These are phyloP conservation scores for Falco novaeseelandiae DNA, from an alignment of 2,797 vertebrate genomes.

Conservation along the genomic window DNA sequence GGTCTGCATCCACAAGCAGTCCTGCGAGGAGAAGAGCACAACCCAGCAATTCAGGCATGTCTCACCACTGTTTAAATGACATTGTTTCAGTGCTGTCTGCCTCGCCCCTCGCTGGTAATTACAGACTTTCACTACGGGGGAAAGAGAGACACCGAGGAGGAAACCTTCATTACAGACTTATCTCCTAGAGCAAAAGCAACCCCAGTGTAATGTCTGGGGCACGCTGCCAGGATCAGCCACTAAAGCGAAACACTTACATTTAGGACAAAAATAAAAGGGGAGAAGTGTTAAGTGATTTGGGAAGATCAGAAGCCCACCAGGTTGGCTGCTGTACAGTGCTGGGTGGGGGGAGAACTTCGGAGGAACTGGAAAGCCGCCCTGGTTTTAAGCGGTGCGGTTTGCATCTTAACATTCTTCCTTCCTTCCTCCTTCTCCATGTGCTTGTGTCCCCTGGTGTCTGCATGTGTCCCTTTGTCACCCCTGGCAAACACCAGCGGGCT, in stretches of 20 bases:
- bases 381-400: background rate
- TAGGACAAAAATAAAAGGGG: slow-evolving; percentile 51
- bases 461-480: slow-evolving; percentile 17
- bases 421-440: background rate
- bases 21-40: slow-evolving; percentile 67
- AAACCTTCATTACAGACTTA: slow-evolving; percentile 78
- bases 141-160: slow-evolving; percentile 59
- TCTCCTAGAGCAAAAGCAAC: slow-evolving; percentile 63
- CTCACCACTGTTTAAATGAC: slow-evolving; percentile 81
- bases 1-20: slow-evolving; percentile 40
- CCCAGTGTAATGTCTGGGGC: slow-evolving; percentile 65
- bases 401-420: slow-evolving; percentile 2
- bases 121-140: slow-evolving; percentile 75
- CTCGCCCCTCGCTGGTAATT: slow-evolving; percentile 79
- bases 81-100: slow-evolving; percentile 77
- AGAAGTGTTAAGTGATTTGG: slow-evolving; percentile 63
- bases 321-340: slow-evolving; percentile 18
- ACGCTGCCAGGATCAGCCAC: slow-evolving; percentile 26
- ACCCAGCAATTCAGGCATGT: slow-evolving; percentile 77
- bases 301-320: slow-evolving; percentile 36
- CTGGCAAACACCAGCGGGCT: background rate
- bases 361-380: slow-evolving; percentile 9
- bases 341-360: slow-evolving; percentile 33
- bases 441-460: background rate
- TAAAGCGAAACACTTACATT: slow-evolving; percentile 26